Percentiles rank a stretch among this genome's conserved stretches.
Evolutionary conservation across 2,113 vertebrate genomes (phyloP).

Genomic region (Entelurus aequoreus): DNA sequence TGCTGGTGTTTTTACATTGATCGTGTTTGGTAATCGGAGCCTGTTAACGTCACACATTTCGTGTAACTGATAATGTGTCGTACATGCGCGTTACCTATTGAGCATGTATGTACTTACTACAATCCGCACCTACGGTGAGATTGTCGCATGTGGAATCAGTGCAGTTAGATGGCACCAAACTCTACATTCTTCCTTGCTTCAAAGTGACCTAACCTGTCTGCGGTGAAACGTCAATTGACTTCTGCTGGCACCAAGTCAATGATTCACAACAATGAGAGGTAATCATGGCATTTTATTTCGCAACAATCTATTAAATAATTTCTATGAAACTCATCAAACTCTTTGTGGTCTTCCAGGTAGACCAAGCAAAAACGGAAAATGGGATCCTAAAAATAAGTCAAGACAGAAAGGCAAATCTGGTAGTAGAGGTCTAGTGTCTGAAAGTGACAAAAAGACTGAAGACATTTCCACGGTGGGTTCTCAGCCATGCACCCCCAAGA

Average conservation of each 20-base stretch:
- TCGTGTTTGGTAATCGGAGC: background rate
- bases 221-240: too few species aligned
- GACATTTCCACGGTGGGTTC: background rate
- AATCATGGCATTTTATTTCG: background rate
- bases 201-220: background rate
- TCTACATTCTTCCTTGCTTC: background rate
- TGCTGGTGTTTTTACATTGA: too few species aligned
- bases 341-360: slow-evolving; percentile 24
- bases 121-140: background rate
- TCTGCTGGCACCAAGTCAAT: background rate
- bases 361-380: slow-evolving; percentile 23
- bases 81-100: background rate
- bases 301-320: too few species aligned
- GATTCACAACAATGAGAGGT: slow-evolving; percentile 1
- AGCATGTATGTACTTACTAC: background rate
- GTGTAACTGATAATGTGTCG: background rate
- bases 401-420: background rate
- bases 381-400: slow-evolving; percentile 2
- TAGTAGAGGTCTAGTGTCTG: background rate
- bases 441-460: background rate
- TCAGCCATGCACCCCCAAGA: slow-evolving; percentile 27
- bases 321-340: background rate
- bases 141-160: too few species aligned
- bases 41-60: background rate
- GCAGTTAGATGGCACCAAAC: background rate